phyloP scores from a whole-genome alignment of 2,888 invertebrate genomes.

The Mythimna ferrago region DNA sequence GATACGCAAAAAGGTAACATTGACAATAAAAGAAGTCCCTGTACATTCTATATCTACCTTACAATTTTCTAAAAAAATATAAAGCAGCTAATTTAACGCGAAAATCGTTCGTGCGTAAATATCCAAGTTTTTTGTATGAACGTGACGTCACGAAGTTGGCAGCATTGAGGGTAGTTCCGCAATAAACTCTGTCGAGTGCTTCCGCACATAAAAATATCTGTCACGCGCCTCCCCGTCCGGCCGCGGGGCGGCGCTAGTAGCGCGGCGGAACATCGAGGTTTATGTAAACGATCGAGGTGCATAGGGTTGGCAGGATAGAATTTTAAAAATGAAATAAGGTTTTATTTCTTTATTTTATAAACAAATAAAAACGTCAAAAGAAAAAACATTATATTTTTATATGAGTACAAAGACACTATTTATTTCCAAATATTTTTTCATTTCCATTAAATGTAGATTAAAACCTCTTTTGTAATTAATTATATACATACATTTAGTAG shows the following conservation, averaged over 20 bases:
- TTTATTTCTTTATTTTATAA: not conserved
- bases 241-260: slow-evolving; percentile 52
- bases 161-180: slow-evolving; percentile 57
- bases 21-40: too few species aligned
- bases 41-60: not conserved
- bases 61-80: not conserved
- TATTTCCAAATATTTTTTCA: too few species aligned
- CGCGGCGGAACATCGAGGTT: slow-evolving; percentile 56
- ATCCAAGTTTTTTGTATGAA: slow-evolving; percentile 56
- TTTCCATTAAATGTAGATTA: too few species aligned
- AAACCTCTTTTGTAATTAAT: too few species aligned
- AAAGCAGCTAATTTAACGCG: not conserved
- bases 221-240: slow-evolving; percentile 61
- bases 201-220: slow-evolving; percentile 79
- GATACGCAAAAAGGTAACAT: not conserved
- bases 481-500: too few species aligned
- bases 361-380: too few species aligned
- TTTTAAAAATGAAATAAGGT: not conserved
- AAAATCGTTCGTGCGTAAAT: slow-evolving; percentile 42
- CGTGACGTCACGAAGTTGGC: slow-evolving; percentile 49
- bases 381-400: too few species aligned
- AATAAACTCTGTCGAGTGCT: slow-evolving; percentile 72
- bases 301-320: slow-evolving; percentile 52
- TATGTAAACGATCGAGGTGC: slow-evolving; percentile 58
- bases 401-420: too few species aligned